Evolutionary conservation across 2,888 invertebrate species (phyloP), one percentile per base, ranked within the genome.

Genomic region (Melanotus villosus): DNA sequence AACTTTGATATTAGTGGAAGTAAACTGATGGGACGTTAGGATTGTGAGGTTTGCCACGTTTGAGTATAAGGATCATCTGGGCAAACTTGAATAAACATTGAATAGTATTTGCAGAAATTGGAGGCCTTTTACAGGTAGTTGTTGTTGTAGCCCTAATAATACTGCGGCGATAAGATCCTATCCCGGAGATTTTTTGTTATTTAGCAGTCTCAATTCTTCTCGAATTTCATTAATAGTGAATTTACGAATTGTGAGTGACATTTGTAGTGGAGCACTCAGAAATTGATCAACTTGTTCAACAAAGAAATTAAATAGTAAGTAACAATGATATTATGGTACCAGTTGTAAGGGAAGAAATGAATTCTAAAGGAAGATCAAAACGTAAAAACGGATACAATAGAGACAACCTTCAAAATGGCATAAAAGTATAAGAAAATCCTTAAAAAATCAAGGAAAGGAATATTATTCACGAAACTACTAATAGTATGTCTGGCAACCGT

Each of bases 61-160:
- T 36, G 36, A 36, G 36, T 36, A 36, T 4, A 10, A 36, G 36
- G 36, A 36, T n/a, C 5, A 36, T 36, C 36, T 36, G 12, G 36
- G 36, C 36, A 36, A 36, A 36, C 10, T 36, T 36, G 6, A 36
- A 36, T n/a, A 9, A 10, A 4, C 36, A 36, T 36, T 36, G n/a
- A 36, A 36, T n/a, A 36, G n/a, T 36, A 36, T 36, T n/a, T 36
- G 36, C 36, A 36, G 36, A 36, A 36, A 36, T n/a, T 36, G 36
- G n/a, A 36, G 36, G 36, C 36, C 36, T 36, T 36, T 36, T 36
- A 2, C 36, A 36, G 36, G 36, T n/a, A 36, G 36, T 36, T 36
- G 36, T 36, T n/a, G n/a, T n/a, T n/a, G n/a, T n/a, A n/a, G n/a
- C n/a, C 12, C 10, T 36, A 36, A 36, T 36, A 36, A 36, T 2